These are phyloP conservation scores for Porphyrio hochstetteri DNA, from an alignment of 2,113 vertebrate genomes.

Conservation along the genomic window DNA sequence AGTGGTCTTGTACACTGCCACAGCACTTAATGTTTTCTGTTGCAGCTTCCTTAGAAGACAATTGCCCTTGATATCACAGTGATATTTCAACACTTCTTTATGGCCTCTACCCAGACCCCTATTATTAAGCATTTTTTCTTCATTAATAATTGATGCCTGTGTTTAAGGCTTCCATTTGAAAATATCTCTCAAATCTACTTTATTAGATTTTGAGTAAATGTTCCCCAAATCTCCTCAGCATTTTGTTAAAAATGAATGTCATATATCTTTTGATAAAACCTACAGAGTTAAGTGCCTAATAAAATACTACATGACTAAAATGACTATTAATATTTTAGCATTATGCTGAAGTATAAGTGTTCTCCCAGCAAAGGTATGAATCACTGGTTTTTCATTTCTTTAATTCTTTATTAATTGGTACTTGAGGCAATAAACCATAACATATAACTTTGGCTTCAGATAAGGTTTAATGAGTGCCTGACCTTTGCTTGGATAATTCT, in stretches of 20 bases:
- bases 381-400: conserved; percentile 81
- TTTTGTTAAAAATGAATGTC: conserved; percentile 79
- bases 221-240: conserved; percentile 65
- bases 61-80: conserved; percentile 25
- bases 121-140: conserved; percentile 69
- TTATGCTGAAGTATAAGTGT: conserved; percentile 72
- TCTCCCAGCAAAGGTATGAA: conserved; percentile 71
- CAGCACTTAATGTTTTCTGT: conserved; percentile 33
- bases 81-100: conserved; percentile 65
- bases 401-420: conserved; percentile 84
- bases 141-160: conserved; percentile 71
- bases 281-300: conserved; percentile 76
- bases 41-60: conserved; percentile 36
- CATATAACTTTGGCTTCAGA: conserved; percentile 76
- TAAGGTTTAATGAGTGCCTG: conserved; percentile 82
- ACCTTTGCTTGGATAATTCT: conserved; percentile 79
- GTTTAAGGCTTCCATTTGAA: conserved; percentile 66
- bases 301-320: conserved; percentile 78
- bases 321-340: conserved; percentile 77
- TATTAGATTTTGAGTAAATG: conserved; percentile 79
- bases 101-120: conserved; percentile 1
- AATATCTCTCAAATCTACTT: conserved; percentile 71
- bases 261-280: conserved; percentile 78
- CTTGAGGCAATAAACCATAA: conserved; percentile 81
- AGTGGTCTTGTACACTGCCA: not conserved